Evolutionary conservation across 1,140 invertebrate genomes (phyloP), one percentile per base, ranked within the genome.

Genomic region (Formica selysi): DNA sequence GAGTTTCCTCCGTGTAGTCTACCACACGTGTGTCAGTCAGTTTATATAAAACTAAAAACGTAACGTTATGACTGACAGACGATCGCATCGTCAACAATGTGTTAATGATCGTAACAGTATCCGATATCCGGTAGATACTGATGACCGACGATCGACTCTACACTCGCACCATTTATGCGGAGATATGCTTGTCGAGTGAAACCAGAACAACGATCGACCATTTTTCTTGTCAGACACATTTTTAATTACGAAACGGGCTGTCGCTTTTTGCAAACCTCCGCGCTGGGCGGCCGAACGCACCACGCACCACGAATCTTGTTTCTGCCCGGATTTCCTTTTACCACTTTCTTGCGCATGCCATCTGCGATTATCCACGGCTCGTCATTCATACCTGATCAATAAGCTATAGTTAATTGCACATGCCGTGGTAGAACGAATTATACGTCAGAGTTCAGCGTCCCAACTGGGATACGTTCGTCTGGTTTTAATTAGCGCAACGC

Each of bases 331-430:
- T 83, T 73, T 83, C 79, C 79, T 83, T 51, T 61, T 54, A 83
- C 29, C 68, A 73, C 54, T 73, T 83, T 83, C 79, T 83, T 83
- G 67, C 67, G 54, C 79, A 61, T 38, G 54, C 68, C 73, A 83
- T 19, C 19, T n/a, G 79, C 44, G 79, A 83, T 83, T 83, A 83
- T 74, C 26, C 79, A 83, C 79, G 79, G 68, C 54, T 83, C 79
- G 79, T 83, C 79, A 83, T 83, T 83, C 79, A 73, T 83, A 70
- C 79, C 79, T 73, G 79, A 83, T 83, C 79, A 83, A 83, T 83
- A 83, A 83, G 79, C 79, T 83, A 73, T 54, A 83, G 79, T 61
- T 83, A 83, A 83, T 83, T 73, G 79, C 79, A 44, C 79, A 48
- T 41, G 79, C 36, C 26, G 68, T 68, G 54, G 79, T 62, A 74